A percentile compares a stretch with the other conserved stretches of the same genome.
Evolutionary conservation across 1,140 invertebrate species (phyloP).

Genomic region (Coptotermes formosanus): DNA sequence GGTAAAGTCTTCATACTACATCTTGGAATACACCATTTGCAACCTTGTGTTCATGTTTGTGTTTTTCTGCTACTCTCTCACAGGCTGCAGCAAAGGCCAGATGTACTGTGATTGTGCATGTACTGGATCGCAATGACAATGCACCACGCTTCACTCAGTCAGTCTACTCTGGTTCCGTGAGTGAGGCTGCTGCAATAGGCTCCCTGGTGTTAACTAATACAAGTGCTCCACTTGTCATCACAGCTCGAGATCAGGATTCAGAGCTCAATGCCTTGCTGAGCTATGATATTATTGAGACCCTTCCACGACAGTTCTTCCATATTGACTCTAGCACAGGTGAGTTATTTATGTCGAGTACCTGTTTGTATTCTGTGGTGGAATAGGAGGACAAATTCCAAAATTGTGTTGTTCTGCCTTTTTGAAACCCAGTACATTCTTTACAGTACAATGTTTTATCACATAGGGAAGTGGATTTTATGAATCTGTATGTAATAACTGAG

Average conservation of each 20-base stretch:
- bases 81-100: slow-evolving; percentile 65
- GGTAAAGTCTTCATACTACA: no score
- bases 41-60: no score
- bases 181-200: slow-evolving; percentile 67
- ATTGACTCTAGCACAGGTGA: slow-evolving; percentile 81
- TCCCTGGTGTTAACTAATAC: slow-evolving; percentile 68
- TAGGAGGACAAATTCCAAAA: no score
- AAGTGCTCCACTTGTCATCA: slow-evolving; percentile 74
- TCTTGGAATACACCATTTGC: no score
- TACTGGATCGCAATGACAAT: slow-evolving; percentile 84
- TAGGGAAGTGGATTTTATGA: no score
- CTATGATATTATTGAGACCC: slow-evolving; percentile 80
- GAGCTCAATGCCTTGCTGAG: slow-evolving; percentile 78
- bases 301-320: slow-evolving; percentile 71
- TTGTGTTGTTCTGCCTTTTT: no score
- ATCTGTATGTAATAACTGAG: no score
- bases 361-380: no score
- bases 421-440: no score
- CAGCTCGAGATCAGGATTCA: slow-evolving; percentile 74
- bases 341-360: slow-evolving; percentile 18
- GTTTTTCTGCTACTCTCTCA: slow-evolving; percentile 14
- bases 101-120: slow-evolving; percentile 71
- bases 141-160: slow-evolving; percentile 70
- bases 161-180: slow-evolving; percentile 67
- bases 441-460: no score